Percentiles rank a stretch among this genome's conserved stretches.
phyloP scores from a whole-genome alignment of 2,113 vertebrate species.

The Bambusicola thoracicus region DNA sequence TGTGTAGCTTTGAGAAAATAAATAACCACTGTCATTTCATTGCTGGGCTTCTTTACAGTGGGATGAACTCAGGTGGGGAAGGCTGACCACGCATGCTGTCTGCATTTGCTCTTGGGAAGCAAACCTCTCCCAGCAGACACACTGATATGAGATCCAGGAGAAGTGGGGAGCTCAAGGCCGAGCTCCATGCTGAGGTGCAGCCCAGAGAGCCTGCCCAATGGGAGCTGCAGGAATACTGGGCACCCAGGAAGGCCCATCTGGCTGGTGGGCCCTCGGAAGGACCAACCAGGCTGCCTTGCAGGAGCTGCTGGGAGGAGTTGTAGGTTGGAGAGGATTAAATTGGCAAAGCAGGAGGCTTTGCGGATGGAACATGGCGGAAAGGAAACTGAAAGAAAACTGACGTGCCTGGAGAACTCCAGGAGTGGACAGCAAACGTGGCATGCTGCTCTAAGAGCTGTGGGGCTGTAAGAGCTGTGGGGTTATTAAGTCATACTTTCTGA shows the following conservation, averaged over 20 bases:
- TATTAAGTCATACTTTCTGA: background rate
- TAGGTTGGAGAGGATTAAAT: background rate
- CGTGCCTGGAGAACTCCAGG: background rate
- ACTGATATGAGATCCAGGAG: background rate
- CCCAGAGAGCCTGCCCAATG: background rate
- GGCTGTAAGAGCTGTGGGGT: rapidly evolving
- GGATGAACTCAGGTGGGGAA: background rate
- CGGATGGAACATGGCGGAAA: background rate
- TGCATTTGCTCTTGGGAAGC: background rate
- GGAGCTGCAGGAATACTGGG: background rate
- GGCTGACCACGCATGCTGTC: background rate
- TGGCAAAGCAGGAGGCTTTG: background rate
- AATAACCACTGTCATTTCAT: background rate
- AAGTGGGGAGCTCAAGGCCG: background rate
- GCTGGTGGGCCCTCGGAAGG: background rate
- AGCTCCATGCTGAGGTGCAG: background rate
- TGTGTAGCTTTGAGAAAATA: background rate
- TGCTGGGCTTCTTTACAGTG: background rate
- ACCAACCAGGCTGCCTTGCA: background rate
- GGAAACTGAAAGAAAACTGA: background rate
- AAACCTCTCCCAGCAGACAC: background rate
- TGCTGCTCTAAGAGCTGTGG: background rate
- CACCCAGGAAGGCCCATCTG: background rate
- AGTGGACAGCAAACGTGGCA: background rate
- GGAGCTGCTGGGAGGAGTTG: background rate